Evolutionary conservation across 2,888 invertebrate species (phyloP).

Genomic region (Drosophila monieri): DNA sequence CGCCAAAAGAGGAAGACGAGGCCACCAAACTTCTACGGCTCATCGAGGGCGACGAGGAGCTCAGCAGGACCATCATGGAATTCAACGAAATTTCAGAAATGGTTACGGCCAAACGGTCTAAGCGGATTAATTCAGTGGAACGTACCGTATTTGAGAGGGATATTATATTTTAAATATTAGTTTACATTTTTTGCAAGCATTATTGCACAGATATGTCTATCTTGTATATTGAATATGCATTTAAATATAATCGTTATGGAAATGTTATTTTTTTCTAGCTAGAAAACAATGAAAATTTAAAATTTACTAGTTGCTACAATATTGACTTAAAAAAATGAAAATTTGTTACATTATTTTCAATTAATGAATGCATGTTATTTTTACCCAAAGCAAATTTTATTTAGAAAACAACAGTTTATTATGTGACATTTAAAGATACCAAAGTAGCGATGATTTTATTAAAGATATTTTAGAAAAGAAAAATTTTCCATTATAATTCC

Average conservation of each 20-base stretch:
- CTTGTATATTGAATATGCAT: neutral
- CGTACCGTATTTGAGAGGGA: conserved; percentile 68
- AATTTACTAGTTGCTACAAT: too few species aligned
- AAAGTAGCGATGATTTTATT: too few species aligned
- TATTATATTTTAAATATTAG: too few species aligned
- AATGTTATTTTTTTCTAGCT: neutral
- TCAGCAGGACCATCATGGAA: conserved; percentile 50
- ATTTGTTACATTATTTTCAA: too few species aligned
- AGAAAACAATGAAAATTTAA: too few species aligned
- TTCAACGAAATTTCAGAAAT: conserved; percentile 62
- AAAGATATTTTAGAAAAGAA: too few species aligned
- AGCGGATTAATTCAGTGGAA: conserved; percentile 65
- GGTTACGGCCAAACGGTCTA: conserved; percentile 67
- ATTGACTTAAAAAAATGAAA: too few species aligned
- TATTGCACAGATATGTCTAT: neutral
- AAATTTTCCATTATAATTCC: too few species aligned
- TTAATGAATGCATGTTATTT: too few species aligned
- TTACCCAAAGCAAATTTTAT: too few species aligned
- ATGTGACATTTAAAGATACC: too few species aligned
- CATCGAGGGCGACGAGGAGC: conserved; percentile 71
- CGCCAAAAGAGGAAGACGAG: neutral
- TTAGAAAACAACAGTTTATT: too few species aligned
- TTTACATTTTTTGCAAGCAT: neutral
- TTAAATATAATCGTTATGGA: neutral
- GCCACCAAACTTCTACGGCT: conserved; percentile 33